Evolutionary conservation across 2,797 vertebrate species (phyloP).

Genomic region (Rallus crepitans): DNA sequence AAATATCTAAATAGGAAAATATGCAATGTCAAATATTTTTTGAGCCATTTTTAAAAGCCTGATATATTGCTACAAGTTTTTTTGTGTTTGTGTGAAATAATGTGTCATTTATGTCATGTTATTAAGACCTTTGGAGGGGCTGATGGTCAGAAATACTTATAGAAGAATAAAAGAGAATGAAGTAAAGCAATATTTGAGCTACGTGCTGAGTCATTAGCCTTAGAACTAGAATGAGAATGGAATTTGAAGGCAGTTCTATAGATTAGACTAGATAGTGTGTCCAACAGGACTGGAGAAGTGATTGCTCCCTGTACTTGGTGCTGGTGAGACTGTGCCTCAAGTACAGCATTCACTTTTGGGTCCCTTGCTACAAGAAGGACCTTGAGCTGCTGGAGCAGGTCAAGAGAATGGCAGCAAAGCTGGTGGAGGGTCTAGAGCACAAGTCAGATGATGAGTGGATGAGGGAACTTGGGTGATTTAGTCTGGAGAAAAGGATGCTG

Average conservation of each 20-base stretch:
- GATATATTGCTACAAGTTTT: neutral
- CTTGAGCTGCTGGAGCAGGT: too few relatives aligned
- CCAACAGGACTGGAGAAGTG: too few relatives aligned
- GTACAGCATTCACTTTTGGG: too few relatives aligned
- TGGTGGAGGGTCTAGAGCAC: too few relatives aligned
- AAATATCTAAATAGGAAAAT: neutral
- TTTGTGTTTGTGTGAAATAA: neutral
- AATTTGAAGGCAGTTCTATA: neutral
- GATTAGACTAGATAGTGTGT: neutral
- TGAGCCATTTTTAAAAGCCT: neutral
- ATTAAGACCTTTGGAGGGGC: neutral
- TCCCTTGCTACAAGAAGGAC: too few relatives aligned
- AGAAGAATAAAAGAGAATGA: neutral
- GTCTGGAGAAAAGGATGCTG: too few relatives aligned
- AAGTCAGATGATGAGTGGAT: too few relatives aligned
- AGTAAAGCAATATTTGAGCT: neutral
- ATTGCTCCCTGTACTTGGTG: too few relatives aligned
- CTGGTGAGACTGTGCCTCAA: too few relatives aligned
- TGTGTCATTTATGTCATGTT: neutral
- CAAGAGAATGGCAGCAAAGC: too few relatives aligned
- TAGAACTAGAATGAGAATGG: neutral
- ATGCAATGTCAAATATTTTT: neutral
- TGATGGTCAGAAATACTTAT: neutral
- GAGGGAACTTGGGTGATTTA: too few relatives aligned
- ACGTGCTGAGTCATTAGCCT: neutral